phyloP scores from a whole-genome alignment of 2,797 vertebrate species.

The Tenualosa thibaudeaui region DNA sequence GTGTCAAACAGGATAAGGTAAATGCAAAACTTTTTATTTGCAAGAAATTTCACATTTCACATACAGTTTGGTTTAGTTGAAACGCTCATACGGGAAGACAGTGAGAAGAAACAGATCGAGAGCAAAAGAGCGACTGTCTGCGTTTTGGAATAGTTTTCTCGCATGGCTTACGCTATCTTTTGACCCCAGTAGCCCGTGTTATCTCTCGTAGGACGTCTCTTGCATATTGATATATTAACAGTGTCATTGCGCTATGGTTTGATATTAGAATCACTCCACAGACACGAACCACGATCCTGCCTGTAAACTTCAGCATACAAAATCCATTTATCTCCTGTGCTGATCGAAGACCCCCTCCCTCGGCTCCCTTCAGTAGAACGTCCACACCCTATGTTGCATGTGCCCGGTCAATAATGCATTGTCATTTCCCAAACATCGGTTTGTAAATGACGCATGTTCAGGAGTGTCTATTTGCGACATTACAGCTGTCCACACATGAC shows the following conservation, averaged over 20 bases:
- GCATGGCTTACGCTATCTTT: not conserved
- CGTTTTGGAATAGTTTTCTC: not conserved
- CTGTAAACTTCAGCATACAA: not conserved
- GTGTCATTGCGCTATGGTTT: not conserved
- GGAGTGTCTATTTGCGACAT: not conserved
- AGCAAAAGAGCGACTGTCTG: not conserved
- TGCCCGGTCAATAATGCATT: not conserved
- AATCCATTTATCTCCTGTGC: not conserved
- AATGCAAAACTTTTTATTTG: not conserved
- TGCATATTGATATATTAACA: slow-evolving; percentile 13
- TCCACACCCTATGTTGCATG: slow-evolving; percentile 6
- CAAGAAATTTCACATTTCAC: not conserved
- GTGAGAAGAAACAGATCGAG: not conserved
- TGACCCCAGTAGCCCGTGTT: not conserved
- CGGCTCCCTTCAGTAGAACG: not conserved
- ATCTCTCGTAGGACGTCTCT: not conserved
- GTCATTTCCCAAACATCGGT: slow-evolving; percentile 7
- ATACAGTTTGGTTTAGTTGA: not conserved
- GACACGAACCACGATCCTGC: not conserved
- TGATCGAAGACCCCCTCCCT: slow-evolving; percentile 14
- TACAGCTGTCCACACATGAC: not conserved
- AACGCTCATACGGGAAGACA: not conserved
- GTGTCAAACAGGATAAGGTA: not conserved
- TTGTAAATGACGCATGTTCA: not conserved
- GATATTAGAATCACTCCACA: not conserved